Evolutionary conservation across 2,888 invertebrate genomes (phyloP).

Genomic region (Leucania comma): DNA sequence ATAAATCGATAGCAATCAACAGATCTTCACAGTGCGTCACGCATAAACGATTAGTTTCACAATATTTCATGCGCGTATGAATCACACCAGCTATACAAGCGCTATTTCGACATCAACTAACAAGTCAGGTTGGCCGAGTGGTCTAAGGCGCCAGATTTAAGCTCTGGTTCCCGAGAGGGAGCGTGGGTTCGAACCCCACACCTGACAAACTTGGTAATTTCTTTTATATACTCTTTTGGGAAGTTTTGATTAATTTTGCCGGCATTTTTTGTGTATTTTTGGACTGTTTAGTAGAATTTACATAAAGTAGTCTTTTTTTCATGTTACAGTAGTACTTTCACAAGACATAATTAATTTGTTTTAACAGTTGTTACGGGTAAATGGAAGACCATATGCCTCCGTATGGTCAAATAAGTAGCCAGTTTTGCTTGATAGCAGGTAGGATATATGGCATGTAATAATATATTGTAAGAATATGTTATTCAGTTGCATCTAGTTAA

Average conservation of each 20-base stretch:
- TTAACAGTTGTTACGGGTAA: not conserved
- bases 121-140: conserved; percentile 95
- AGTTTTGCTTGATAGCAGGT: too few species aligned
- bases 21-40: conserved; percentile 4
- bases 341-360: not conserved
- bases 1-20: not conserved
- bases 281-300: not conserved
- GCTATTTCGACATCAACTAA: accelerated
- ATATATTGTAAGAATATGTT: too few species aligned
- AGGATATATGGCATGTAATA: too few species aligned
- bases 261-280: not conserved
- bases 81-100: conserved; percentile 17
- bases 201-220: conserved; percentile 86
- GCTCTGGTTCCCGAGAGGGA: conserved; percentile 95
- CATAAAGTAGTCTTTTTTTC: not conserved
- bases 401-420: too few species aligned
- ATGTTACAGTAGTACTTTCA: not conserved
- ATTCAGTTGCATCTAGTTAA: too few species aligned
- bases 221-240: not conserved
- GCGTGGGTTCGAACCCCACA: conserved; percentile 97
- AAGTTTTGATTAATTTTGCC: not conserved
- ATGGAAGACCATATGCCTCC: too few species aligned
- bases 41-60: conserved; percentile 16
- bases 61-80: conserved; percentile 12
- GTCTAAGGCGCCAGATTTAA: conserved; percentile 96